Evolutionary conservation across 1,140 invertebrate genomes (phyloP).

Genomic region (Capitella teleta): DNA sequence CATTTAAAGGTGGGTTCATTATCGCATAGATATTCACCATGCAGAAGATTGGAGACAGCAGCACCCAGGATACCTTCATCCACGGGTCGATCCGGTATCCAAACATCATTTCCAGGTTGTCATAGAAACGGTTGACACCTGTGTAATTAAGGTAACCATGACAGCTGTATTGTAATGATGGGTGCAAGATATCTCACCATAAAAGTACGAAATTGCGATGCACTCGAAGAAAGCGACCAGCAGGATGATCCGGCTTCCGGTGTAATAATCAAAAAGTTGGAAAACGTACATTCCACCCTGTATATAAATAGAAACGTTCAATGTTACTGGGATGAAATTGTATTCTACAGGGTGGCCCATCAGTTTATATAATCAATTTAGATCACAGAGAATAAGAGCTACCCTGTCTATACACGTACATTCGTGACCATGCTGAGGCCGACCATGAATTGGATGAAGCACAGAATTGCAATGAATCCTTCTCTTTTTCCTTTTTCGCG

Average conservation of each 20-base stretch:
- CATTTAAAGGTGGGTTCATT: conserved; percentile 1
- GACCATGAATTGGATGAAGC: conserved; percentile 49
- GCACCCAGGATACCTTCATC: conserved; percentile 52
- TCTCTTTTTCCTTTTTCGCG: background rate
- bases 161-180: background rate
- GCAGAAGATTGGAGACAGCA: conserved; percentile 52
- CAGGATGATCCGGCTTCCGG: conserved; percentile 71
- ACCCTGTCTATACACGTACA: too few relatives aligned
- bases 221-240: conserved; percentile 58
- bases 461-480: conserved; percentile 34
- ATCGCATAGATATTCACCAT: conserved; percentile 38
- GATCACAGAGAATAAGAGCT: too few relatives aligned
- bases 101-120: conserved; percentile 57
- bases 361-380: too few relatives aligned
- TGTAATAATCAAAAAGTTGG: conserved; percentile 73
- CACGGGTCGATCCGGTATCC: conserved; percentile 48
- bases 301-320: conserved; percentile 7
- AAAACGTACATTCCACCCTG: conserved; percentile 67
- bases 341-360: too few relatives aligned
- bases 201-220: conserved; percentile 68
- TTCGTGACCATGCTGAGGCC: conserved; percentile 56
- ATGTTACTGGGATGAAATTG: too few relatives aligned
- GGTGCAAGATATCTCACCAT: conserved; percentile 33
- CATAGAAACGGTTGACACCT: conserved; percentile 49
- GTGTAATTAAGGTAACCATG: too few relatives aligned